Evolutionary conservation across 2,113 vertebrate species (phyloP), one percentile per base, ranked within the genome.

Genomic region (Rostratula benghalensis): DNA sequence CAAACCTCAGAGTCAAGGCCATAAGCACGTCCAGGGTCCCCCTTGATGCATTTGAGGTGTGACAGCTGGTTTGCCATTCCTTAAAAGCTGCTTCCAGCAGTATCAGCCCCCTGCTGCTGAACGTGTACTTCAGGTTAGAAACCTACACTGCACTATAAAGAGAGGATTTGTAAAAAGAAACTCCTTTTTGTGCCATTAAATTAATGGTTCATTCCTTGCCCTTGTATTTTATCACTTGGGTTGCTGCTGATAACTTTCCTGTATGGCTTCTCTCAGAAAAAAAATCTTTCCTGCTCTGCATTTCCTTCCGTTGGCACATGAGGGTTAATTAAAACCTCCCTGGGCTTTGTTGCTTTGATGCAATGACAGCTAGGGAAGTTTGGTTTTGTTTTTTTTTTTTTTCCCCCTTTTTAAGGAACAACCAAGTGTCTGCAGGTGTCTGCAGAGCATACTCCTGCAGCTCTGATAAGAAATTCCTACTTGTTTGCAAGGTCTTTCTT

Each of bases 71-170:
- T 76, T 33, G 65, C 1, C 3, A 39, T 17, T 19, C 48, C 39
- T 51, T 37, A 39, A 87, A 56, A 24, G 19, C 11, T 25, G 3
- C 28, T 94, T 59, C 28, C 43, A 67, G 87, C 2, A 6, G 23
- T 11, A 27, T 61, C 33, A 59, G 41, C 28, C 24, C 24, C 21
- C 43, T 1, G 2, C 87, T 63, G 65, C 37, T 57, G 30, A 67
- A 9, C 0, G 2, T 0, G 0, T 11, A 10, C 19, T 48, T 48
- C 53, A 33, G 70, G 15, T 48, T 41, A 18, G 43, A 39, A 46
- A 56, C 37, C 17, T 14, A 0, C 2, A 7, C 41, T 35, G 63
- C 33, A 13, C 27, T 25, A 7, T 53, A 19, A 53, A 28, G n/a
- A 71, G 25, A 33, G 21, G 23, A 10, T 24, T 43, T 78, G 43